Evolutionary conservation across 1,140 invertebrate genomes (phyloP).

Genomic region (Batillaria attramentaria): DNA sequence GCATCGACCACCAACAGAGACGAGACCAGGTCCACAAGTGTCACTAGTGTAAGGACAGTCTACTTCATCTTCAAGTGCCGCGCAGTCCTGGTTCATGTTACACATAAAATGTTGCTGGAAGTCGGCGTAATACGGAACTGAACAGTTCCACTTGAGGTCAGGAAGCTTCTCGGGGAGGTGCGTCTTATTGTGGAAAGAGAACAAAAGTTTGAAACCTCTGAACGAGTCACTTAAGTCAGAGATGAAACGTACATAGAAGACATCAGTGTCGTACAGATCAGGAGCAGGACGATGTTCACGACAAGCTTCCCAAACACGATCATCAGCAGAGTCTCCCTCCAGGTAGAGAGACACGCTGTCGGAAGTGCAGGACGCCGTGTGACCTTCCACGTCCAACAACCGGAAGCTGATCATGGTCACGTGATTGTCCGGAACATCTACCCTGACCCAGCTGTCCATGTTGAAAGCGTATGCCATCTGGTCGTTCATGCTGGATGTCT

Average conservation of each 20-base stretch:
- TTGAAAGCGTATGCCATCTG: background rate
- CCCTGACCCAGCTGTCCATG: background rate
- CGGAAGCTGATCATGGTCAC: background rate
- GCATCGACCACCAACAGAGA: background rate
- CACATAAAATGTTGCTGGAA: background rate
- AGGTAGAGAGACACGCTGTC: background rate
- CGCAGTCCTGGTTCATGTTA: background rate
- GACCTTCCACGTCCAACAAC: background rate
- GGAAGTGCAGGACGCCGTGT: background rate
- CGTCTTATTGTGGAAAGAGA: background rate
- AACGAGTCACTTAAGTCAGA: background rate
- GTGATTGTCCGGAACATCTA: background rate
- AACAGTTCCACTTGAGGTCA: background rate
- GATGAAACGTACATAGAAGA: background rate
- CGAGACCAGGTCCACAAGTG: background rate
- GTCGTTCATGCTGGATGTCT: background rate
- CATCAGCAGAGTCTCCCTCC: background rate
- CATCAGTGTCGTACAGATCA: background rate
- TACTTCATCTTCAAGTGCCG: background rate
- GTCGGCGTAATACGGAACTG: background rate
- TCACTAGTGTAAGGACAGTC: slow-evolving; percentile 4
- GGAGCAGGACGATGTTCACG: background rate
- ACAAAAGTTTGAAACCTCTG: background rate
- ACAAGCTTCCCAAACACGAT: background rate
- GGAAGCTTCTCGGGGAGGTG: background rate